Percentiles rank a stretch among this genome's conserved stretches.
Evolutionary conservation across 1,140 invertebrate species (phyloP).

Genomic region (Neelides sp.): DNA sequence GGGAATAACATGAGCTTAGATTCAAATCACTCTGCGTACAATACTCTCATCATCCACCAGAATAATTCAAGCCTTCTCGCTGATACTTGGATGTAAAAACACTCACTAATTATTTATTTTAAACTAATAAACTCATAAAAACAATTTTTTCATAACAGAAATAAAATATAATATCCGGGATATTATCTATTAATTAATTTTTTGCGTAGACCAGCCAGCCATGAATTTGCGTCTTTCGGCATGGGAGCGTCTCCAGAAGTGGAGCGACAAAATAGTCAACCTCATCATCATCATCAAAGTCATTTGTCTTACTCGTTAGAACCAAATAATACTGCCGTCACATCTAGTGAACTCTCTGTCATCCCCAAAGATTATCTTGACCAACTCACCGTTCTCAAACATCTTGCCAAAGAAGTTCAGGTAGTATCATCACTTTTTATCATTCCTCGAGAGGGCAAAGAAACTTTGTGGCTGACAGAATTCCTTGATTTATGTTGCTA

Average conservation of each 20-base stretch:
- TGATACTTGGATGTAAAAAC: slow-evolving; percentile 31
- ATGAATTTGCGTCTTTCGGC: slow-evolving; percentile 29
- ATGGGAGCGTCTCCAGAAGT: slow-evolving; percentile 18
- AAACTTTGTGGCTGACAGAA: slow-evolving; percentile 2
- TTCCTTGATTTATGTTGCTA: slow-evolving; percentile 34
- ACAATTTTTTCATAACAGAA: too few relatives aligned
- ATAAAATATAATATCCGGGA: too few relatives aligned
- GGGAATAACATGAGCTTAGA: slow-evolving; percentile 27
- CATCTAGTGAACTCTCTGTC: slow-evolving; percentile 56
- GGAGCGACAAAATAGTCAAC: slow-evolving; percentile 9
- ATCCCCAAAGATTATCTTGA: slow-evolving; percentile 73
- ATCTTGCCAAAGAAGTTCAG: slow-evolving; percentile 56
- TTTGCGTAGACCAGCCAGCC: slow-evolving; percentile 28
- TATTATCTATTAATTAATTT: neutral
- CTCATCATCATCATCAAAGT: slow-evolving; percentile 11
- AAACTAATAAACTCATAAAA: too few relatives aligned
- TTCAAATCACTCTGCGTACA: slow-evolving; percentile 31
- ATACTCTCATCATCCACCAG: slow-evolving; percentile 35
- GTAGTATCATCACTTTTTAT: slow-evolving; percentile 13
- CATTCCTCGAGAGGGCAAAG: neutral
- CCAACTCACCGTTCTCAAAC: slow-evolving; percentile 70
- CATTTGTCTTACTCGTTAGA: slow-evolving; percentile 6
- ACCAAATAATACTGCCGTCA: slow-evolving; percentile 11
- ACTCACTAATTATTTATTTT: too few relatives aligned
- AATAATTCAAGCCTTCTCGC: slow-evolving; percentile 31